phyloP scores from a whole-genome alignment of 2,888 invertebrate species.

The Pharmacophagus antenor region DNA sequence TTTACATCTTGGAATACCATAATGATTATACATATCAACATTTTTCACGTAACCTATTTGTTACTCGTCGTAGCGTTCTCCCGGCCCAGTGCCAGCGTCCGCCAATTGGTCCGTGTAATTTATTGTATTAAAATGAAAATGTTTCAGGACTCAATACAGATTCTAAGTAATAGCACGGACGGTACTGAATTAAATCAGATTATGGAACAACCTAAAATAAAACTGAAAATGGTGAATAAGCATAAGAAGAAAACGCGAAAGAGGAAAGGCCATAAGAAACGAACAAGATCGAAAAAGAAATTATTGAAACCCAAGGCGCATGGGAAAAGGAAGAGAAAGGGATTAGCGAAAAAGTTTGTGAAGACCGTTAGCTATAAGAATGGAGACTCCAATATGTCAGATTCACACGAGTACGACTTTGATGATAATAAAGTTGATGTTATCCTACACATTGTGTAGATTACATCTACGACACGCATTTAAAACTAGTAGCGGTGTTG shows the following conservation, averaged over 20 bases:
- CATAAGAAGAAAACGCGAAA: conserved; percentile 20
- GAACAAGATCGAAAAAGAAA: conserved; percentile 10
- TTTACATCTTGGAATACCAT: too few relatives aligned
- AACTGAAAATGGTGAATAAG: conserved; percentile 14
- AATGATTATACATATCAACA: too few relatives aligned
- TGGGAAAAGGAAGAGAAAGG: conserved; percentile 25
- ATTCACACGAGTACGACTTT: conserved; percentile 21
- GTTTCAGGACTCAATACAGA: conserved; percentile 21
- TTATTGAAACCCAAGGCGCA: conserved; percentile 6
- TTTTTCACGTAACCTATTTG: too few relatives aligned
- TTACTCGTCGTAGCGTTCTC: too few relatives aligned
- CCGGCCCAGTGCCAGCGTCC: too few relatives aligned
- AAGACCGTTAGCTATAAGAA: conserved; percentile 29
- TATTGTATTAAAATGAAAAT: not conserved
- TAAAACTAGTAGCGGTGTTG: too few relatives aligned
- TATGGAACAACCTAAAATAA: conserved; percentile 15
- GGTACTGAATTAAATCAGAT: conserved; percentile 4
- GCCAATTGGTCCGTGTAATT: not conserved
- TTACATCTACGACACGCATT: conserved; percentile 38
- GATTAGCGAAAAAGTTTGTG: conserved; percentile 26
- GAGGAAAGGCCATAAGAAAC: conserved; percentile 23
- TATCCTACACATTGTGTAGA: conserved; percentile 57
- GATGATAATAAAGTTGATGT: conserved; percentile 50
- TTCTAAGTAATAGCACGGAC: not conserved
- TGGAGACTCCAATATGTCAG: conserved; percentile 30